These are phyloP conservation scores for Ianthella basta DNA, from an alignment of 37 sponge, comb jelly and placozoan genomes.

Conservation along the genomic window DNA sequence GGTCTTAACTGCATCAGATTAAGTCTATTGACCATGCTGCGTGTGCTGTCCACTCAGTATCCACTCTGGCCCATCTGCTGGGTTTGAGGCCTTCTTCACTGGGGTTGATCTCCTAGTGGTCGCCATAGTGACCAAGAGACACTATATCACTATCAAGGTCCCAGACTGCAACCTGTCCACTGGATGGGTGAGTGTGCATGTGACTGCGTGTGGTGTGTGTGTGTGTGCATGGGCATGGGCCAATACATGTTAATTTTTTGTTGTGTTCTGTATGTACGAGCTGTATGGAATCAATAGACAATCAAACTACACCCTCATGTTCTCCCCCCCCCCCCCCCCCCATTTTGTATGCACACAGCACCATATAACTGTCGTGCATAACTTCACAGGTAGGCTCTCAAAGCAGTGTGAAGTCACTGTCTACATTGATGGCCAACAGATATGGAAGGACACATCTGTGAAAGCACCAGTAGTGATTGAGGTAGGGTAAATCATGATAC, in stretches of 20 bases:
- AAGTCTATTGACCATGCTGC: background rate
- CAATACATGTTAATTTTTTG: background rate
- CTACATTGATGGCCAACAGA: conserved; percentile 66
- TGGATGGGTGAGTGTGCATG: conserved; percentile 64
- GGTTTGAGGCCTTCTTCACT: conserved; percentile 93
- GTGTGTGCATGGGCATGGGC: background rate
- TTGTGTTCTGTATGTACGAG: conserved; percentile 19
- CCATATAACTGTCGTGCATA: conserved; percentile 64
- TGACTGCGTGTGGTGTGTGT: conserved; percentile 13
- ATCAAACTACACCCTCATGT: too few species aligned
- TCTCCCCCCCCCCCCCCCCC: too few species aligned
- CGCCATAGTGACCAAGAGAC: conserved; percentile 74
- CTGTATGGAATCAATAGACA: too few species aligned
- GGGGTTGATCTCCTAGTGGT: conserved; percentile 60
- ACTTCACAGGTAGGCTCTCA: conserved; percentile 35
- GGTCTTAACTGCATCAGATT: too few species aligned
- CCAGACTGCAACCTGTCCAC: conserved; percentile 46
- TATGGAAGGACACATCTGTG: conserved; percentile 31
- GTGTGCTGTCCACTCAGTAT: conserved; percentile 62
- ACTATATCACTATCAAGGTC: conserved; percentile 63
- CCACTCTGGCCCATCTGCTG: conserved; percentile 69
- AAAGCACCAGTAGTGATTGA: conserved; percentile 65
- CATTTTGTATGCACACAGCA: conserved; percentile 40
- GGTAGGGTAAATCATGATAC: conserved; percentile 47
- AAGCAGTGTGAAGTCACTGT: conserved; percentile 60